phyloP scores from a whole-genome alignment of 2,888 invertebrate species.

The Lysandra bellargus region DNA sequence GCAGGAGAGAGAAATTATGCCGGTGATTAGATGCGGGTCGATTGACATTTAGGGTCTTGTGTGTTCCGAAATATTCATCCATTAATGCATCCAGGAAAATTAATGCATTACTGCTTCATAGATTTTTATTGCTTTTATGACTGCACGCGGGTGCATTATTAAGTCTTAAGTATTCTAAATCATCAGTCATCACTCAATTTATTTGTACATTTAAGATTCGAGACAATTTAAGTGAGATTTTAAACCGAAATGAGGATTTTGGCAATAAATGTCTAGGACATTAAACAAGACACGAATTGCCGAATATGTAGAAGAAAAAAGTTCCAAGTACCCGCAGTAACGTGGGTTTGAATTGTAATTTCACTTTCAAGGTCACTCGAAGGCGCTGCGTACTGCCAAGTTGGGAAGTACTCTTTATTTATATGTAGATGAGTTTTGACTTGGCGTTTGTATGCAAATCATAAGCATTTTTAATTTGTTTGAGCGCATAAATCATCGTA shows the following conservation, averaged over 20 bases:
- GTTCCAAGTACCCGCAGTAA: slow-evolving; percentile 12
- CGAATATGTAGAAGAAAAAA: slow-evolving; percentile 2
- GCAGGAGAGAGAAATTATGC: slow-evolving; percentile 14
- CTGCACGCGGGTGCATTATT: slow-evolving; percentile 10
- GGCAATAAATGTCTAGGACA: not conserved
- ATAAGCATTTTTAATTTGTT: slow-evolving; percentile 37
- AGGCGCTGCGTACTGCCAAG: slow-evolving; percentile 39
- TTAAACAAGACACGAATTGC: not conserved
- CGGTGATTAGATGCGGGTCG: slow-evolving; percentile 35
- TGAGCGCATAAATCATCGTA: not conserved
- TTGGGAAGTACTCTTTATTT: slow-evolving; percentile 44
- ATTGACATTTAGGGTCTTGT: slow-evolving; percentile 29
- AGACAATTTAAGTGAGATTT: not conserved
- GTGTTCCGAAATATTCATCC: slow-evolving; percentile 14
- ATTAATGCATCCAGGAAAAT: slow-evolving; percentile 2
- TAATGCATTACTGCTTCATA: not conserved
- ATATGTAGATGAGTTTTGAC: slow-evolving; percentile 44
- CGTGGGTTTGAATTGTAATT: slow-evolving; percentile 34
- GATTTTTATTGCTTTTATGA: not conserved
- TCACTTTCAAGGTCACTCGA: slow-evolving; percentile 39
- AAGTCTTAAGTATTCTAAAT: not conserved
- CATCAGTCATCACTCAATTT: not conserved
- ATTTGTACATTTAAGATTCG: not conserved
- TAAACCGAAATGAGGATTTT: not conserved
- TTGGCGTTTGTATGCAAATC: slow-evolving; percentile 46